Percentiles rank a stretch among this genome's conserved stretches.
Conservation (phyloP, 2,113 vertebrate genomes). For the Anoplopoma fimbria region DNA sequence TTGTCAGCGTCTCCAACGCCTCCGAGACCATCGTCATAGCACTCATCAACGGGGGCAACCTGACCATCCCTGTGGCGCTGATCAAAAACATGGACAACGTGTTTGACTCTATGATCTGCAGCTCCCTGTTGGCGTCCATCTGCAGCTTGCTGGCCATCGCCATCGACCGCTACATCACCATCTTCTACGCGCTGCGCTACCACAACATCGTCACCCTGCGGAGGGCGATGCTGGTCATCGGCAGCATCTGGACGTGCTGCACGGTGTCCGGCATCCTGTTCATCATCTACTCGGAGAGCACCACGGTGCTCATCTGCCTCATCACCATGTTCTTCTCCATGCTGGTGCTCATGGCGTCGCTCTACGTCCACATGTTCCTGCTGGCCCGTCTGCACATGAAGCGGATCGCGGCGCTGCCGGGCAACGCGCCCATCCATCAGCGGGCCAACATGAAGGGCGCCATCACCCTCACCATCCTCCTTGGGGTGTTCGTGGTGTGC, state of each 20-base stretch:
- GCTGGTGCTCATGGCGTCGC: constrained; percentile 95
- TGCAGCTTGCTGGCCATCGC: constrained; percentile 96
- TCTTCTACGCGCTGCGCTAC: constrained; percentile 95
- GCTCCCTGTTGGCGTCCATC: constrained; percentile 94
- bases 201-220: constrained; percentile 93
- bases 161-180: constrained; percentile 95
- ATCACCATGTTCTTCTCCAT: constrained; percentile 96
- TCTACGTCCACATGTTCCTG: constrained; percentile 98
- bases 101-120: constrained; percentile 96
- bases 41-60: constrained; percentile 86
- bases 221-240: constrained; percentile 86
- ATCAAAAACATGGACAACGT: constrained; percentile 94
- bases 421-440: constrained; percentile 87
- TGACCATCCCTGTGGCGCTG: constrained; percentile 82
- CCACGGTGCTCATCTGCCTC: constrained; percentile 92
- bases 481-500: constrained; percentile 96
- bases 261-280: constrained; percentile 89
- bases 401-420: constrained; percentile 91
- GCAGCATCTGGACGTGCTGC: constrained; percentile 91
- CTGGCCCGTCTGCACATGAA: constrained; percentile 93
- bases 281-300: constrained; percentile 94
- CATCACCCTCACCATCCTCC: constrained; percentile 93
- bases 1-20: constrained; percentile 95
- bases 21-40: constrained; percentile 94
- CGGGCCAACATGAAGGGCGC: constrained; percentile 95